Evolutionary conservation across 2,797 vertebrate species (phyloP).

Genomic region (Sardinella longiceps): DNA sequence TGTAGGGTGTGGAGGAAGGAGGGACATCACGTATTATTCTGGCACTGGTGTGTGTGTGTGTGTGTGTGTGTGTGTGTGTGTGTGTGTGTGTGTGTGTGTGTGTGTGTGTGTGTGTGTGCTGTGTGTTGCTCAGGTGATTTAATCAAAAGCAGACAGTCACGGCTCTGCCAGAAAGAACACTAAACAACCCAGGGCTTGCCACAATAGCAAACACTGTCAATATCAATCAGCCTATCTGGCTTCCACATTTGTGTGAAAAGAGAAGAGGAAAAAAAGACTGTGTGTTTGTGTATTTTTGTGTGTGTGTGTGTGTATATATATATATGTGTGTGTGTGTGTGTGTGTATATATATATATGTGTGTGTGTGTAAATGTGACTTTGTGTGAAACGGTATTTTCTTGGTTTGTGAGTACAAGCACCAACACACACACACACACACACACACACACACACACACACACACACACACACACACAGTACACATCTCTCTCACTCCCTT

Average conservation of each 20-base stretch:
- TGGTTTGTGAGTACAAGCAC: not conserved
- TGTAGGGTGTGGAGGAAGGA: not conserved
- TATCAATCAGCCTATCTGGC: not conserved
- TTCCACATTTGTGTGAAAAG: not conserved
- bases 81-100: not conserved
- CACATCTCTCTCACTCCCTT: too few relatives aligned
- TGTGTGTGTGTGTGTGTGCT: too few relatives aligned
- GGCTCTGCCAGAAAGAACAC: not conserved
- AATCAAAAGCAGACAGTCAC: not conserved
- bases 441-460: too few relatives aligned
- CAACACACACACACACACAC: too few relatives aligned
- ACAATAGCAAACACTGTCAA: not conserved
- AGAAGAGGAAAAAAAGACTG: not conserved
- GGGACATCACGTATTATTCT: not conserved
- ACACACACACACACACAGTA: too few relatives aligned
- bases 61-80: conserved; percentile 7
- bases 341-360: too few relatives aligned
- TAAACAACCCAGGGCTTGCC: not conserved
- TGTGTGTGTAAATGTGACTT: not conserved
- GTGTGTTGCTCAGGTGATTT: not conserved
- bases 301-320: not conserved
- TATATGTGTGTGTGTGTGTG: not conserved
- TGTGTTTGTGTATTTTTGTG: not conserved
- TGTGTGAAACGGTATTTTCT: not conserved
- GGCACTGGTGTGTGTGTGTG: not conserved